Percentiles rank a stretch among this genome's conserved stretches.
Conservation (phyloP, 2,113 vertebrate genomes). For the Rallus limicola region DNA sequence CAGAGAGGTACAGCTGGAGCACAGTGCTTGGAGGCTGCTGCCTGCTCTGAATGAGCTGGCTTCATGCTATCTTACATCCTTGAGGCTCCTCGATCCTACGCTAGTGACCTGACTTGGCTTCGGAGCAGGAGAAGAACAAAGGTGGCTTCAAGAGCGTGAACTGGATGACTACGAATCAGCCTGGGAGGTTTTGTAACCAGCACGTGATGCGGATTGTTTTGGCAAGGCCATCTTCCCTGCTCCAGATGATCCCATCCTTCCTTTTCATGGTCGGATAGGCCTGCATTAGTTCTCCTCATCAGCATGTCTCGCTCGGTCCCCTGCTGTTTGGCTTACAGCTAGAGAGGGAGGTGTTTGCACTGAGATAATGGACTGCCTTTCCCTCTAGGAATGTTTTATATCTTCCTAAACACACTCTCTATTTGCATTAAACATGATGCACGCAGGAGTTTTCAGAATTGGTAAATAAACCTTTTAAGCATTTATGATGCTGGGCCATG, state of each 20-base stretch:
- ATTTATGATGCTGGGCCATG: slow-evolving; percentile 23
- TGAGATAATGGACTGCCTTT: slow-evolving; percentile 59
- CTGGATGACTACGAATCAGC: not conserved
- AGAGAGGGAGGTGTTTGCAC: slow-evolving; percentile 44
- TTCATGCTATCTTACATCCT: not conserved
- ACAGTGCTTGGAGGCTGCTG: not conserved
- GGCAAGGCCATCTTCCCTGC: not conserved
- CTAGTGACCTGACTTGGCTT: not conserved
- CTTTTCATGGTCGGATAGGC: not conserved
- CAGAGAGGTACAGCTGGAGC: not conserved
- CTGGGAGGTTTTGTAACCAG: not conserved
- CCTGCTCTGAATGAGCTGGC: not conserved
- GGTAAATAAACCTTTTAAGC: slow-evolving; percentile 69
- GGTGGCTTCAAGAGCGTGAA: not conserved
- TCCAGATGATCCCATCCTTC: slow-evolving; percentile 29
- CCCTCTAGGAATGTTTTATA: slow-evolving; percentile 56
- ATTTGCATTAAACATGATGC: slow-evolving; percentile 66
- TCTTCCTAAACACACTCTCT: slow-evolving; percentile 62
- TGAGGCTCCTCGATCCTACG: not conserved
- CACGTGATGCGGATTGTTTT: not conserved
- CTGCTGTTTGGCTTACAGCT: slow-evolving; percentile 45
- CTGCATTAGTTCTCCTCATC: slow-evolving; percentile 33
- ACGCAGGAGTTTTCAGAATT: slow-evolving; percentile 20
- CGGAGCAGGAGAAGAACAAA: not conserved
- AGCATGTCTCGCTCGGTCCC: slow-evolving; percentile 14